Evolutionary conservation across 2,888 invertebrate genomes (phyloP), one percentile per base, ranked within the genome.

Genomic region (Acrobasis suavella): DNA sequence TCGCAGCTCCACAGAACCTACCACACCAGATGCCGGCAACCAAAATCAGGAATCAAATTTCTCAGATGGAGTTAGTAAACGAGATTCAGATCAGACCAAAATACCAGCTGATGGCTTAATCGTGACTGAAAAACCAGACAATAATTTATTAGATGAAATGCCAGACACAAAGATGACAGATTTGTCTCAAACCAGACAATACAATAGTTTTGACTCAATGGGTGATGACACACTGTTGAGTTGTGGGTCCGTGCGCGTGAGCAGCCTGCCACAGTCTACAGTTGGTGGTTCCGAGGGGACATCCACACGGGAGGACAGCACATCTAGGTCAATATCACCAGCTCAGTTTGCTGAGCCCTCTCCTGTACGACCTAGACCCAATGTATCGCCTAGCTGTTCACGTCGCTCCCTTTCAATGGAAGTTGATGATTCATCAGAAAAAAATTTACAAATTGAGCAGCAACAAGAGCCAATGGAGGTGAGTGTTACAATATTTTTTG

Each of bases 91-190:
- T 67, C 82, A 87, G 67, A 82, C 85, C 37, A 89, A 89, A 74
- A 86, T 93, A 76, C 84, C 91, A 64, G 80, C 90, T 64, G 90
- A 89, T 74, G 86, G 88, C 37, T 81, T 93, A 71, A 92, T 93
- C 74, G 92, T 93, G 22, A 92, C 91, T 66, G 92, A 93, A 76
- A 93, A 92, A 71, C 74, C 91, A 67, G 89, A 90, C 64, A 90
- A 81, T 74, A 93, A 85, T 77, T 80, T 93, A 65, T 70, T 93
- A 68, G 92, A 92, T 78, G 92, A 92, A 80, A 91, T 93, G 82
- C 87, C 92, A 56, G 92, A 92, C 73, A 91, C 92, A 32, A 93
- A 93, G 81, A 92, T 93, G 91, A 88, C 91, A 78, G 91, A 92
- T 74, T 76, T 93, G 65, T 88, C 92, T 67, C 91, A 92, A 72